Evolutionary conservation across 92 coral and sea anemone genomes (phyloP).

Genomic region (Siderastrea siderea): DNA sequence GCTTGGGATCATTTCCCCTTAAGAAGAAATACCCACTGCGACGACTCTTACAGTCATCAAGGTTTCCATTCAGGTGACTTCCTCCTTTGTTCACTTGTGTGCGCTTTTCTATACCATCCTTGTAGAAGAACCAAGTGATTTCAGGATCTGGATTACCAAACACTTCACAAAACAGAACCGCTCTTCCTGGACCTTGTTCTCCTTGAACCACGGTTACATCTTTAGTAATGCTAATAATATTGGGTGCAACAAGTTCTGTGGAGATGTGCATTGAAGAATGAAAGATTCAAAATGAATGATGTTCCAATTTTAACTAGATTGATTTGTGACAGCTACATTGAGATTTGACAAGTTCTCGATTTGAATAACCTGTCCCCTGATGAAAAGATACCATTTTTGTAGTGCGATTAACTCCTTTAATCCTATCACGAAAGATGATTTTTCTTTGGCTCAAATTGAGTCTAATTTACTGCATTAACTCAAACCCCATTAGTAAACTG

Average conservation of each 20-base stretch:
- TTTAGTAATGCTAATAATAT: neutral
- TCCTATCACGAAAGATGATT: too few relatives aligned
- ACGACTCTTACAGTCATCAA: neutral
- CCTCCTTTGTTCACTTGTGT: neutral
- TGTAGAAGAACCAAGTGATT: conserved; percentile 19
- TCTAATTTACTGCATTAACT: too few relatives aligned
- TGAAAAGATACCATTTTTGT: too few relatives aligned
- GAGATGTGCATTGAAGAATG: neutral
- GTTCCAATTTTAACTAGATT: too few relatives aligned
- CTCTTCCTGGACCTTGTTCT: neutral
- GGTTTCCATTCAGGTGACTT: neutral
- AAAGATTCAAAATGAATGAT: too few relatives aligned
- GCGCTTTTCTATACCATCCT: neutral
- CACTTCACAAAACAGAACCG: neutral
- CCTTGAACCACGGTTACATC: neutral
- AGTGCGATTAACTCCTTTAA: too few relatives aligned
- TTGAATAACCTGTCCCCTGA: too few relatives aligned
- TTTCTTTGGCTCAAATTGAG: too few relatives aligned
- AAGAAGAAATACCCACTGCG: neutral
- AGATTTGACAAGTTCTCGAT: too few relatives aligned
- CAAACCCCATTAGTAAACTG: too few relatives aligned
- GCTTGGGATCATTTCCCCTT: neutral
- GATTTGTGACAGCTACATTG: too few relatives aligned
- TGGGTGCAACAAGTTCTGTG: neutral
- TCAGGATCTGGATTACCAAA: neutral